Evolutionary conservation across 2,797 vertebrate species (phyloP).

Genomic region (Amniataba percoides): DNA sequence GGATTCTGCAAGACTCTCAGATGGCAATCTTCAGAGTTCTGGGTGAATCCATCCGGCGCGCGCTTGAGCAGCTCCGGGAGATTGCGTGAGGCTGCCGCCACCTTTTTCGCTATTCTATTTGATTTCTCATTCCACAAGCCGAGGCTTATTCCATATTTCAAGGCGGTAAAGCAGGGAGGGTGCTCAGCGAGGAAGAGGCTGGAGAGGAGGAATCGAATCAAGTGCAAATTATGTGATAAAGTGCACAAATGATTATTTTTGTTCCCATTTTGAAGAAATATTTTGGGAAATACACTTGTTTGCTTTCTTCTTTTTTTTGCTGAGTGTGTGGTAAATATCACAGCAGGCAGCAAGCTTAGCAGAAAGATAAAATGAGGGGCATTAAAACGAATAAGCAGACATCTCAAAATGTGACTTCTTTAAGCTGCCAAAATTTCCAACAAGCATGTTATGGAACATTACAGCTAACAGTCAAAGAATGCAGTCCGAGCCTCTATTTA

Average conservation of each 20-base stretch:
- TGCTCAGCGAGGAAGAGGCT: neutral
- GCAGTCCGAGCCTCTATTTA: neutral
- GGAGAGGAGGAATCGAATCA: constrained; percentile 22
- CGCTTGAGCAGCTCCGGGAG: constrained; percentile 42
- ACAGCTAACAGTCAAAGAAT: neutral
- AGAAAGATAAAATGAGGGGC: neutral
- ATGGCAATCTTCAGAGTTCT: constrained; percentile 57
- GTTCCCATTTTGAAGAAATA: neutral
- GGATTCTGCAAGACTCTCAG: constrained; percentile 50
- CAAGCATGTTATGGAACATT: neutral
- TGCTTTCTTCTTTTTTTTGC: neutral
- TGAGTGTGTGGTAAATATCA: neutral
- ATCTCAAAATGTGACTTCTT: neutral
- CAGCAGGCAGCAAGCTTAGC: neutral
- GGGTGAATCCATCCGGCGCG: constrained; percentile 39
- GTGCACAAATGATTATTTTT: constrained; percentile 4
- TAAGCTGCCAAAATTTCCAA: constrained; percentile 10
- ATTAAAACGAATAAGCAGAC: neutral
- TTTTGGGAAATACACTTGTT: neutral
- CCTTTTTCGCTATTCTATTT: constrained; percentile 56
- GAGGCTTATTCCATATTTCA: constrained; percentile 44
- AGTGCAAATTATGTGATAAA: neutral
- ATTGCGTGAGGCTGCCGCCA: constrained; percentile 37
- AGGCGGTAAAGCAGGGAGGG: neutral
- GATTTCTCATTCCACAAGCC: constrained; percentile 63